Conservation (phyloP, 2,113 vertebrate species). For the Heptranchias perlo region DNA sequence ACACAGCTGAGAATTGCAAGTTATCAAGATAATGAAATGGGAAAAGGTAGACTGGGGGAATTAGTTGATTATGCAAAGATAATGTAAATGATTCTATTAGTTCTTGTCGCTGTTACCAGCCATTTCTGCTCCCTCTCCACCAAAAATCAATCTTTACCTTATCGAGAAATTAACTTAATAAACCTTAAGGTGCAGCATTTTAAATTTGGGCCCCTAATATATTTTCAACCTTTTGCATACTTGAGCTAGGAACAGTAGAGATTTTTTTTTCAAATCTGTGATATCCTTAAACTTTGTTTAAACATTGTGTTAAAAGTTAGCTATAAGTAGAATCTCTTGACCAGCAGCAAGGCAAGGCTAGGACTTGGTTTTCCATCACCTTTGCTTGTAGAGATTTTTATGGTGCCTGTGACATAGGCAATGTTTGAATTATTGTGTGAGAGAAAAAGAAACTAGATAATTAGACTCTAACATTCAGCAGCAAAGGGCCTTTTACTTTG, state of each 20-base stretch:
- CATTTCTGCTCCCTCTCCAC: no score
- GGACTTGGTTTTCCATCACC: neutral
- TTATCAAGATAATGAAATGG: no score
- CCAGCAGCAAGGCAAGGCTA: neutral
- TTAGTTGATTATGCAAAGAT: no score
- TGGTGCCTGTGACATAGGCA: neutral
- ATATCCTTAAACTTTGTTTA: neutral
- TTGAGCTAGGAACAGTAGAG: neutral
- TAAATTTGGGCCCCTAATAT: no score
- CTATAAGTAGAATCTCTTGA: neutral
- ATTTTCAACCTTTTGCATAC: neutral
- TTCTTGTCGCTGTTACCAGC: no score
- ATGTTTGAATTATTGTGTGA: neutral
- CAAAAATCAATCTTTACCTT: no score
- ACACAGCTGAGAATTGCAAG: no score
- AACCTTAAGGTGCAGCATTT: no score
- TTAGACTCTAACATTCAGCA: neutral
- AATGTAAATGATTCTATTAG: no score
- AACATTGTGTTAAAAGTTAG: neutral
- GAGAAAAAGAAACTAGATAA: no score
- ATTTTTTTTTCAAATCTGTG: neutral
- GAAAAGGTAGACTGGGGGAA: no score
- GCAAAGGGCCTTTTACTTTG: neutral
- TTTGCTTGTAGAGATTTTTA: neutral
- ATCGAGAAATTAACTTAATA: no score